Evolutionary conservation across 2,888 invertebrate genomes (phyloP), one percentile per base, ranked within the genome.

Genomic region (Nomada fucata): DNA sequence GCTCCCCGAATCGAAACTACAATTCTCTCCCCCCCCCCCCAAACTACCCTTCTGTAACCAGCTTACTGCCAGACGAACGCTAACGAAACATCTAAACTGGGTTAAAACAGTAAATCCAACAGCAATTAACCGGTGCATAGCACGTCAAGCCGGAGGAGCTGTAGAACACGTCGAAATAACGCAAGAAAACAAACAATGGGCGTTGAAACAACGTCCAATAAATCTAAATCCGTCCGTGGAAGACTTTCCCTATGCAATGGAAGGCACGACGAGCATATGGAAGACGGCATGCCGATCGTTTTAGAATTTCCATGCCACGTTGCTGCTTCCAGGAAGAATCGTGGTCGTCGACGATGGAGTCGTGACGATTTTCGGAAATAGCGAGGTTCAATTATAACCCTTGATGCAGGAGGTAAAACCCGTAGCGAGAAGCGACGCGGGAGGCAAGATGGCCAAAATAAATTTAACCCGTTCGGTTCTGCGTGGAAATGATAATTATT

Each of bases 361-460:
- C 79, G 73, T 69, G 74, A 76, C 71, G 73, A 53, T 78, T 69
- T 85, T 89, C 86, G 77, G 87, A 86, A 89, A 89, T 88, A 89
- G 85, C 83, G 72, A 76, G 77, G 55, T 82, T 83, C 81, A 74
- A 83, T 87, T 88, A 86, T 89, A 84, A 68, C 72, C 63, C 76
- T 36, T 86, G 83, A 82, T 83, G 88, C 89, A 88, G 89, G 91
- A 89, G 90, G 79, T 65, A 77, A 82, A 69, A 60, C 84, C 83
- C 89, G 86, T 85, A 76, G 82, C 15, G 79, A 82, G 88, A 70
- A 65, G 65, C 88, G 67, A 88, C 80, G 91, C 88, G 89, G 91
- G 91, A 86, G 90, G 86, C 80, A 75, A 18, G 60, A 55, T 73
- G 76, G 65, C 69, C 26, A 52, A 70, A 80, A 85, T 85, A 80